Evolutionary conservation across 1,140 invertebrate genomes (phyloP).

Genomic region (Danaus melanippus): DNA sequence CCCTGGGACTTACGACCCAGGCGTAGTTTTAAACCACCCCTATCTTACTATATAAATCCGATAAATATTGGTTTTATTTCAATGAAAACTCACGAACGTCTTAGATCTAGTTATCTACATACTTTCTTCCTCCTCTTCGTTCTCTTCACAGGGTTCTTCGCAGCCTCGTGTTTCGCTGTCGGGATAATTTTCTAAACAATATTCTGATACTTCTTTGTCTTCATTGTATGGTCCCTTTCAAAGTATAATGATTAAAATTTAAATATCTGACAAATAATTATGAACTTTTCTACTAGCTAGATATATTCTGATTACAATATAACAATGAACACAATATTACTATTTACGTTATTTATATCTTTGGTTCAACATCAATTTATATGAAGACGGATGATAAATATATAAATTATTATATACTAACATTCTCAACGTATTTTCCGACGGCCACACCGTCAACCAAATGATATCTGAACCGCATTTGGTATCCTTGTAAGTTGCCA

Average conservation of each 20-base stretch:
- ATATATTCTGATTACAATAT: too few relatives aligned
- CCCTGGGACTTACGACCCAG: too few relatives aligned
- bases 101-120: not conserved
- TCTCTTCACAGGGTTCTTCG: conserved; percentile 24
- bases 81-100: too few relatives aligned
- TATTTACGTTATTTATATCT: not conserved
- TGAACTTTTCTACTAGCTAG: too few relatives aligned
- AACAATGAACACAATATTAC: too few relatives aligned
- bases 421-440: conserved; percentile 31
- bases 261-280: too few relatives aligned
- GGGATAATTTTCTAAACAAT: conserved; percentile 23
- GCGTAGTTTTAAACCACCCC: too few relatives aligned
- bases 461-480: conserved; percentile 39
- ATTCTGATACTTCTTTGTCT: conserved; percentile 21
- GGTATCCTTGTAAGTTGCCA: conserved; percentile 31
- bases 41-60: not conserved
- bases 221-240: conserved; percentile 20
- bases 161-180: conserved; percentile 25
- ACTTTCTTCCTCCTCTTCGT: conserved; percentile 20
- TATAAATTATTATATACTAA: conserved; percentile 11
- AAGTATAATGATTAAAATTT: conserved; percentile 2
- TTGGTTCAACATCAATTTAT: too few relatives aligned
- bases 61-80: too few relatives aligned
- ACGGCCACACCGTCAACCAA: conserved; percentile 35
- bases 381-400: too few relatives aligned